phyloP scores from a whole-genome alignment of 2,888 invertebrate genomes.

The Elegia similella region DNA sequence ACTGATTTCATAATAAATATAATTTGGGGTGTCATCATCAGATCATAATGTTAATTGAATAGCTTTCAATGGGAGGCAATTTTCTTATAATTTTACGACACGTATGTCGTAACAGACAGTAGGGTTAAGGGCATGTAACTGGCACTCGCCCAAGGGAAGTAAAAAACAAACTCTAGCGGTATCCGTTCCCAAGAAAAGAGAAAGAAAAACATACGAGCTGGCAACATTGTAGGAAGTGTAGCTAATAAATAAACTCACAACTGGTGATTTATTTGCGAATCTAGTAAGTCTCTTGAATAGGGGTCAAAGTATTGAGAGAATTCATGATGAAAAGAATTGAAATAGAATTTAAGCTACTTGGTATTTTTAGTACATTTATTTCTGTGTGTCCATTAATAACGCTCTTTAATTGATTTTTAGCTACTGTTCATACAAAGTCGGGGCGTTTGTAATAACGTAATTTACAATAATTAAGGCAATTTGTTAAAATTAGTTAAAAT shows the following conservation, averaged over 20 bases:
- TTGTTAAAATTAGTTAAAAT: too few relatives aligned
- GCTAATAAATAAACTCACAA: slow-evolving; percentile 16
- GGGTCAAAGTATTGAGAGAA: background rate
- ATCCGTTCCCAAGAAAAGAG: background rate
- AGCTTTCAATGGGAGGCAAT: background rate
- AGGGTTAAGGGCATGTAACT: slow-evolving; percentile 9
- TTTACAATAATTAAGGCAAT: too few relatives aligned
- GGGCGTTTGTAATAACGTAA: too few relatives aligned
- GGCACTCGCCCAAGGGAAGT: slow-evolving; percentile 19
- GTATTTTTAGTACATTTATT: too few relatives aligned
- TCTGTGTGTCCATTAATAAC: too few relatives aligned
- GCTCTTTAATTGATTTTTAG: too few relatives aligned
- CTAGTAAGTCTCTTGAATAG: slow-evolving; percentile 5
- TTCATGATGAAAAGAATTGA: background rate
- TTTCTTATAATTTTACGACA: background rate
- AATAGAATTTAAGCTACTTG: too few relatives aligned
- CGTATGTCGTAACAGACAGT: background rate
- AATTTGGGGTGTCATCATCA: too few relatives aligned
- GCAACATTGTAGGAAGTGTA: slow-evolving; percentile 14
- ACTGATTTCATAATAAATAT: too few relatives aligned
- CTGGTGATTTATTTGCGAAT: slow-evolving; percentile 15
- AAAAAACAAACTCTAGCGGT: slow-evolving; percentile 19
- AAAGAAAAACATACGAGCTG: slow-evolving; percentile 16
- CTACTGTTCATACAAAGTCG: too few relatives aligned
- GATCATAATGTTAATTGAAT: background rate